Percentiles rank a stretch among this genome's conserved stretches.
phyloP scores from a whole-genome alignment of 1,140 invertebrate genomes.

The Carposina sasakii region DNA sequence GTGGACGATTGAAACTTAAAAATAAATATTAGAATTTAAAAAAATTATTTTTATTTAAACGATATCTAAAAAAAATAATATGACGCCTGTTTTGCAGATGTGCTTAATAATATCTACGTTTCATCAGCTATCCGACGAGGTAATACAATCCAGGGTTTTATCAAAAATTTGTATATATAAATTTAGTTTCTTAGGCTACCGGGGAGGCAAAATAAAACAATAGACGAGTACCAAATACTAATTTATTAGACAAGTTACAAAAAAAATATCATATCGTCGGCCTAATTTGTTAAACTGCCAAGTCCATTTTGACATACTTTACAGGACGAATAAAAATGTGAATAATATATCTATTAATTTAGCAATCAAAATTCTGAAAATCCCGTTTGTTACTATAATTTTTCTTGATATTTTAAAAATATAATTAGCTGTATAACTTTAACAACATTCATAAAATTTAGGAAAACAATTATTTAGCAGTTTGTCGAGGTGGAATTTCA shows the following conservation, averaged over 20 bases:
- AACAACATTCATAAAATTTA: no score
- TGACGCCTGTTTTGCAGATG: slow-evolving; percentile 1
- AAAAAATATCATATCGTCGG: no score
- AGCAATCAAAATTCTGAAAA: no score
- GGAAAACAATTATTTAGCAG: no score
- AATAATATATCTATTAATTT: no score
- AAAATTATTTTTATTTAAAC: background rate
- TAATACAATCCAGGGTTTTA: background rate
- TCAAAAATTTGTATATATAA: background rate
- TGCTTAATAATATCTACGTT: background rate
- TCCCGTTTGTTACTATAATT: no score
- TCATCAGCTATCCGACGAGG: background rate
- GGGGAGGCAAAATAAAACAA: slow-evolving; percentile 2
- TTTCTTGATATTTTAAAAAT: no score
- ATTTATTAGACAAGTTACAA: background rate
- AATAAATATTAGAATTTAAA: background rate
- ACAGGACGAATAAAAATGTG: no score
- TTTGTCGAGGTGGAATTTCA: no score
- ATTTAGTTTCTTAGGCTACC: background rate
- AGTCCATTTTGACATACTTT: no score
- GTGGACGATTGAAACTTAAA: background rate
- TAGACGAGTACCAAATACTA: background rate
- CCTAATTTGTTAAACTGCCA: no score
- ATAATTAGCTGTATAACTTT: no score
- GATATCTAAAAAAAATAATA: slow-evolving; percentile 5